These are phyloP conservation scores for Indicator indicator DNA, from an alignment of 2,113 vertebrate species.

Conservation along the genomic window DNA sequence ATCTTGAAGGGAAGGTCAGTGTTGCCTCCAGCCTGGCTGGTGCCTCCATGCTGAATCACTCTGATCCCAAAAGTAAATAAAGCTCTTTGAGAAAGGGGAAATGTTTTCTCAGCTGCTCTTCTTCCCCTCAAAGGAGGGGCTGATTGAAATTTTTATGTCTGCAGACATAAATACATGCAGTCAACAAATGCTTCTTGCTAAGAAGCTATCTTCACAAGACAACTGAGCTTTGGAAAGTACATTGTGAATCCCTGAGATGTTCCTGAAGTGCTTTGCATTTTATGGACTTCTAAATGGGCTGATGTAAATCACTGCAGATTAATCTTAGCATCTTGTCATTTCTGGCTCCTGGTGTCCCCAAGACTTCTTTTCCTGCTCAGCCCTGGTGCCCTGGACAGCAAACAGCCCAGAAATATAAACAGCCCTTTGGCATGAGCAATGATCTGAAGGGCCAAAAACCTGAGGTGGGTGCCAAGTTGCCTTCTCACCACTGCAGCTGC, in stretches of 20 bases:
- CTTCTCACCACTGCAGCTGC: accelerated
- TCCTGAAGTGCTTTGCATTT: not conserved
- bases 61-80: constrained; percentile 29
- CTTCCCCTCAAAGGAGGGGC: not conserved
- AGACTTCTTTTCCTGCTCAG: not conserved
- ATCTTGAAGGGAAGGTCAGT: not conserved
- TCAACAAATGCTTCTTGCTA: constrained; percentile 16
- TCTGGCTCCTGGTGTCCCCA: not conserved
- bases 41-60: constrained; percentile 39
- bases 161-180: not conserved
- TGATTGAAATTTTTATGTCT: constrained; percentile 48
- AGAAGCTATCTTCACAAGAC: not conserved
- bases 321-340: not conserved
- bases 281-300: not conserved
- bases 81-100: constrained; percentile 28
- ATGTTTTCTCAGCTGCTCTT: constrained; percentile 56
- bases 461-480: not conserved
- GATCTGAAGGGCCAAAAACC: not conserved
- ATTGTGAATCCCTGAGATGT: not conserved
- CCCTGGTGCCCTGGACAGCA: not conserved
- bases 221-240: constrained; percentile 10
- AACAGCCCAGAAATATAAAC: not conserved
- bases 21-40: not conserved
- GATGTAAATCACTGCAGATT: not conserved
- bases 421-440: not conserved